Conservation (phyloP, 2,113 vertebrate species). For the Pseudopodoces humilis region DNA sequence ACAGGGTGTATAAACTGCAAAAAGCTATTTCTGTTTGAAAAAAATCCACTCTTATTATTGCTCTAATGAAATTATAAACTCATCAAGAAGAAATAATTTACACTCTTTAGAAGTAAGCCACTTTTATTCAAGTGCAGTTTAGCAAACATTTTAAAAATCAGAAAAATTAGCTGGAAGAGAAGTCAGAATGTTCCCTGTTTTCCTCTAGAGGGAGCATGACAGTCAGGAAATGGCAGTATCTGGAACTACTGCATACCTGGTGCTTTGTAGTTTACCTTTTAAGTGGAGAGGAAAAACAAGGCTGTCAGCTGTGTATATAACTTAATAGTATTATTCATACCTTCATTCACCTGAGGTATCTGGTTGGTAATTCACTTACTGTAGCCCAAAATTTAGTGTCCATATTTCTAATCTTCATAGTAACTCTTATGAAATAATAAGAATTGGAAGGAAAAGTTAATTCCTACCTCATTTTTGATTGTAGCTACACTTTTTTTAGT, state of each 20-base stretch:
- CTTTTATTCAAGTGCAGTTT: not conserved
- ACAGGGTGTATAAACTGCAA: not conserved
- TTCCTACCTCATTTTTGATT: not conserved
- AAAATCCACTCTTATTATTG: not conserved
- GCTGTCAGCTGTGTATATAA: not conserved
- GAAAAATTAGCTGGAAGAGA: not conserved
- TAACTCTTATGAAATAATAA: not conserved
- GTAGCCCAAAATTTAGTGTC: not conserved
- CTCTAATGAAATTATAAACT: not conserved
- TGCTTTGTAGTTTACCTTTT: not conserved
- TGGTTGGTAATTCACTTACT: not conserved
- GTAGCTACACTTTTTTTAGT: not conserved
- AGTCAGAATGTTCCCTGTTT: not conserved
- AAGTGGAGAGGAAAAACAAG: not conserved
- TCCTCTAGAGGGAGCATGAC: constrained; percentile 44
- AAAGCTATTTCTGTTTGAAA: not conserved
- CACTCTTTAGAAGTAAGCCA: not conserved
- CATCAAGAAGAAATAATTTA: not conserved
- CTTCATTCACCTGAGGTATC: not conserved
- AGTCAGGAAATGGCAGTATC: not conserved
- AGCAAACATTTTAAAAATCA: not conserved
- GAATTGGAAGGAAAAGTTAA: not conserved
- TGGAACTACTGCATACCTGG: not conserved
- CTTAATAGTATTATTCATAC: not conserved
- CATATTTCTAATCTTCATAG: not conserved